Conservation (phyloP, 2,113 vertebrate genomes). For the Rhagologus leucostigma region DNA sequence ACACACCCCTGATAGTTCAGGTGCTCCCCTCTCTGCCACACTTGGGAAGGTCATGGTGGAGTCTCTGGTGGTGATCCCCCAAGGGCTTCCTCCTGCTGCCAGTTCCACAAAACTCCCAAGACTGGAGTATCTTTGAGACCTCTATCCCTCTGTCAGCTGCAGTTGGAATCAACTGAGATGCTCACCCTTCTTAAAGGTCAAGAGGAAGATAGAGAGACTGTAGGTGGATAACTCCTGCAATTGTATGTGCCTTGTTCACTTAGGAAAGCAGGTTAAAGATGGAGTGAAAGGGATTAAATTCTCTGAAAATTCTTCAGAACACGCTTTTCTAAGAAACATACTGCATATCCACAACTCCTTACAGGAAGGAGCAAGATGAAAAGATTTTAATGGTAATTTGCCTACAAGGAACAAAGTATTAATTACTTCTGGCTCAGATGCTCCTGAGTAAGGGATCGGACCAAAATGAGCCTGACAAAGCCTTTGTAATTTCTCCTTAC, state of each 20-base stretch:
- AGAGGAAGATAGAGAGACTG: neutral
- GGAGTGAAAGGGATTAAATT: neutral
- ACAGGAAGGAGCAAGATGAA: neutral
- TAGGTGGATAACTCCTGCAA: neutral
- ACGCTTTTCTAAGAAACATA: neutral
- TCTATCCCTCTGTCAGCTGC: neutral
- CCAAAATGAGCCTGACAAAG: slow-evolving; percentile 21
- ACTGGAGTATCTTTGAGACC: neutral
- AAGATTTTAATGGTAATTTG: neutral
- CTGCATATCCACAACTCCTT: neutral
- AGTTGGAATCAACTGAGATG: neutral
- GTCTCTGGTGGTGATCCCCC: neutral
- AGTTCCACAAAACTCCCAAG: neutral
- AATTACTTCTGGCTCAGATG: neutral
- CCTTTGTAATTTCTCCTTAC: neutral
- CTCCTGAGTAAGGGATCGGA: neutral
- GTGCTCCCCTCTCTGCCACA: neutral
- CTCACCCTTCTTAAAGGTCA: slow-evolving; percentile 18
- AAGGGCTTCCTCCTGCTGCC: neutral
- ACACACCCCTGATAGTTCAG: fast-evolving
- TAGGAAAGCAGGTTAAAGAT: neutral
- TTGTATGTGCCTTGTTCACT: neutral
- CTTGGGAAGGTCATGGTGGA: neutral
- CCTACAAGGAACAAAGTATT: neutral
- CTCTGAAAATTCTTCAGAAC: neutral